Evolutionary conservation across 2,113 vertebrate species (phyloP).

Genomic region (Amphilophus citrinellus): DNA sequence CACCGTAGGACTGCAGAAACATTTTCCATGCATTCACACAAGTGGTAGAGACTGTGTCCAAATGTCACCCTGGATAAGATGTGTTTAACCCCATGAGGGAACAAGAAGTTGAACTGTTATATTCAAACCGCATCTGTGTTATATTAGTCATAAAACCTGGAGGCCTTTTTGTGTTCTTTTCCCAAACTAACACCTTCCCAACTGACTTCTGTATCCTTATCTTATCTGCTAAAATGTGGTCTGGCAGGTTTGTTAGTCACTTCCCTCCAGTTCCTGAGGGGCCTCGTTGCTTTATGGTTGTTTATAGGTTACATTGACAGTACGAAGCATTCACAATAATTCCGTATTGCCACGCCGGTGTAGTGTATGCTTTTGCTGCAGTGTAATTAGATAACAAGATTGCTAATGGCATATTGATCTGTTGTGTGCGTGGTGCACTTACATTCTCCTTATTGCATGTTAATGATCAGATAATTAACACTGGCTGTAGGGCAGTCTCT

Average conservation of each 20-base stretch:
- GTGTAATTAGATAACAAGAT: background rate
- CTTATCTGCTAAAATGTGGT: conserved; percentile 11
- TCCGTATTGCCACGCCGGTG: background rate
- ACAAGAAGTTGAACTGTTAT: background rate
- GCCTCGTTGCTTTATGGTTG: background rate
- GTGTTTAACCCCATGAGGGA: conserved; percentile 46
- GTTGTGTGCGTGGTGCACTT: background rate
- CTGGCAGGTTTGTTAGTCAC: background rate
- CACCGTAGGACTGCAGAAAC: conserved; percentile 51
- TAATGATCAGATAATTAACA: background rate
- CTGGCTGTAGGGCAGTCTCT: background rate
- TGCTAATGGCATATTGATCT: background rate
- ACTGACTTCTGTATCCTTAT: background rate
- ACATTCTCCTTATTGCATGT: background rate
- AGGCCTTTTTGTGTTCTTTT: background rate
- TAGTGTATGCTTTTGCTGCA: background rate
- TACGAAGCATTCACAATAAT: background rate
- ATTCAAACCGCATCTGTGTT: background rate
- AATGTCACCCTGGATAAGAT: conserved; percentile 39
- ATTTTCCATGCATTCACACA: conserved; percentile 68
- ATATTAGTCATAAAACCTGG: background rate
- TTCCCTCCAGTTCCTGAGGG: background rate
- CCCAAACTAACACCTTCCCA: background rate
- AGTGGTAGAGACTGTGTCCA: conserved; percentile 31
- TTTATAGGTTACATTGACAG: background rate